Evolutionary conservation across 2,797 vertebrate species (phyloP), one percentile per base, ranked within the genome.

Genomic region (Gobio occitaniae): DNA sequence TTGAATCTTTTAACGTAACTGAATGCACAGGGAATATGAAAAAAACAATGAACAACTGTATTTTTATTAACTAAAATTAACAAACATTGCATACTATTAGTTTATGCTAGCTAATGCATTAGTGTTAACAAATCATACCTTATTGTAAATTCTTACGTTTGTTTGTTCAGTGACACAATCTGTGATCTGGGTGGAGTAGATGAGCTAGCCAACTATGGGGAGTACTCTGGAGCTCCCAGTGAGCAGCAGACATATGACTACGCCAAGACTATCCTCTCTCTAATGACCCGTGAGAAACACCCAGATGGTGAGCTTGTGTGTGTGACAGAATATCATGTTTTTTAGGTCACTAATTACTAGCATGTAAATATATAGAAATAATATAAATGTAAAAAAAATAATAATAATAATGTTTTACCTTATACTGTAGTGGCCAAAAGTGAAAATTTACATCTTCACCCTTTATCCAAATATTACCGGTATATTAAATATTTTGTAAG

Each of bases 221-320:
- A 99, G 71, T 99, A 99, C 89, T 99, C 98, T 0, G 98, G 98
- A 0, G 98, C 98, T 7, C 98, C 98, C 10, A 99, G 98, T 0
- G 98, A 99, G 84, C 98, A 99, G 66, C 98, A 99, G 94, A 99
- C 98, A 3, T 99, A 99, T 0, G 98, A 99, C 93, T 99, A 99
- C 0, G 98, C 98, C 25, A 99, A 99, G 95, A 99, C 98, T 47
- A 99, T 99, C 90, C 96, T 99, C 25, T 98, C 97, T 9, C 97
- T 99, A 87, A 99, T 99, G 97, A 99, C 98, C 0, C 93, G 95
- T 0, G 97, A 99, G 91, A 98, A 98, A 90, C 98, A 98, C 88
- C 84, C 92, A 7, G 93, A 97, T 79, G 98, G 98, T 99, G 36
- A n/a, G 87, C 48, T 32, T 65, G 6, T 65, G 15, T 54, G 50